Percentiles rank a stretch among this genome's conserved stretches.
Evolutionary conservation across 2,888 invertebrate species (phyloP).

Genomic region (Apamea crenata): DNA sequence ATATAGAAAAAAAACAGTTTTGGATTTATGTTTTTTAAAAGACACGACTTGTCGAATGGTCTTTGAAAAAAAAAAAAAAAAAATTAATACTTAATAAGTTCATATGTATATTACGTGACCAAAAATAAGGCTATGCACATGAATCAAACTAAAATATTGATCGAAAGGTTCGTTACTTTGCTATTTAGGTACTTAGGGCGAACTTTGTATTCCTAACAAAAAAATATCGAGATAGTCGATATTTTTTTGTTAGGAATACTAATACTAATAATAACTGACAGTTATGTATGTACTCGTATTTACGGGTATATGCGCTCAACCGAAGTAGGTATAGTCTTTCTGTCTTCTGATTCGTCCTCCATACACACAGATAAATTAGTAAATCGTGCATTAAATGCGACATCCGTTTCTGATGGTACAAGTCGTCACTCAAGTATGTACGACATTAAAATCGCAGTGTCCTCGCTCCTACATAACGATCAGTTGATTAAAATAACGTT

Average conservation of each 20-base stretch:
- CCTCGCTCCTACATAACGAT: constrained; percentile 35
- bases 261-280: too few species aligned
- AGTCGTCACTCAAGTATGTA: constrained; percentile 24
- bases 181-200: not conserved
- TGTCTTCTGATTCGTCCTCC: constrained; percentile 18
- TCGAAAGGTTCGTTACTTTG: not conserved
- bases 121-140: not conserved
- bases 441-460: constrained; percentile 32
- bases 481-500: constrained; percentile 20
- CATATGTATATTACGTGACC: not conserved
- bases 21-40: not conserved
- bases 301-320: not conserved
- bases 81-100: not conserved
- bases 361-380: constrained; percentile 36
- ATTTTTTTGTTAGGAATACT: too few species aligned
- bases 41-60: not conserved
- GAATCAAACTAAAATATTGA: not conserved
- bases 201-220: not conserved
- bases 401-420: constrained; percentile 44
- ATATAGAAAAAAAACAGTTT: not conserved
- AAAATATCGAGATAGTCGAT: too few species aligned
- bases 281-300: not conserved
- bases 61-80: not conserved
- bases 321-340: constrained; percentile 14
- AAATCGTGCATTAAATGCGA: constrained; percentile 54